Evolutionary conservation across 2,888 invertebrate genomes (phyloP).

Genomic region (Hirtodrosophila histrioides): DNA sequence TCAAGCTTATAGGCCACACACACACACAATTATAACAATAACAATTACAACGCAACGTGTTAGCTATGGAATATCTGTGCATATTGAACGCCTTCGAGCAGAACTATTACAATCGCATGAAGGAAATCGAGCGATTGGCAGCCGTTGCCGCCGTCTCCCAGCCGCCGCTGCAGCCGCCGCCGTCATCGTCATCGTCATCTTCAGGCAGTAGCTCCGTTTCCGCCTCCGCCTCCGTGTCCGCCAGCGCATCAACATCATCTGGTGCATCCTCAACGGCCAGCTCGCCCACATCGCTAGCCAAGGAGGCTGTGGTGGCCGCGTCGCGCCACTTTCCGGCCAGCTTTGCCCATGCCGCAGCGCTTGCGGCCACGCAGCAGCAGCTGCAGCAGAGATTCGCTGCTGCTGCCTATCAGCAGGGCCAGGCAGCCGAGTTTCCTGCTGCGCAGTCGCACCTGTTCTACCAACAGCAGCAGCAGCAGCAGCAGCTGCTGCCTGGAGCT

Average conservation of each 20-base stretch:
- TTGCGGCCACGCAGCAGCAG: slow-evolving; percentile 58
- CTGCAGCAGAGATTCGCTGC: slow-evolving; percentile 49
- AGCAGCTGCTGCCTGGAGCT: slow-evolving; percentile 43
- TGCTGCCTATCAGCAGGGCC: slow-evolving; percentile 37
- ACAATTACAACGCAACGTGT: background rate
- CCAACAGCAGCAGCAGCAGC: slow-evolving; percentile 54
- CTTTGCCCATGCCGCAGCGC: slow-evolving; percentile 48
- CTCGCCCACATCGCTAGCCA: slow-evolving; percentile 60
- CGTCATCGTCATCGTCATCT: slow-evolving; percentile 24
- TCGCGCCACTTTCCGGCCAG: slow-evolving; percentile 33
- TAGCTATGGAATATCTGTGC: slow-evolving; percentile 81
- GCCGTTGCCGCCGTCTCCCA: slow-evolving; percentile 58
- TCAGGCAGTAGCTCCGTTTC: slow-evolving; percentile 18
- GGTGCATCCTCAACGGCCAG: slow-evolving; percentile 69
- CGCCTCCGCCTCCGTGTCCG: slow-evolving; percentile 24
- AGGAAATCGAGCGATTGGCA: slow-evolving; percentile 76
- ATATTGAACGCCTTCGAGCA: slow-evolving; percentile 82
- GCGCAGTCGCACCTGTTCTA: slow-evolving; percentile 48
- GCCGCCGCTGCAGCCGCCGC: slow-evolving; percentile 30
- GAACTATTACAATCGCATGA: slow-evolving; percentile 78
- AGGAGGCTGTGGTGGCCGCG: slow-evolving; percentile 29
- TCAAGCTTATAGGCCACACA: slow-evolving; percentile 1
- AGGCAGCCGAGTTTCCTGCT: slow-evolving; percentile 43
- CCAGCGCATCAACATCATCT: slow-evolving; percentile 52
- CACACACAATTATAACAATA: background rate